These are phyloP conservation scores for Aphaenogaster floridana DNA, from an alignment of 1,140 invertebrate genomes.

Conservation along the genomic window DNA sequence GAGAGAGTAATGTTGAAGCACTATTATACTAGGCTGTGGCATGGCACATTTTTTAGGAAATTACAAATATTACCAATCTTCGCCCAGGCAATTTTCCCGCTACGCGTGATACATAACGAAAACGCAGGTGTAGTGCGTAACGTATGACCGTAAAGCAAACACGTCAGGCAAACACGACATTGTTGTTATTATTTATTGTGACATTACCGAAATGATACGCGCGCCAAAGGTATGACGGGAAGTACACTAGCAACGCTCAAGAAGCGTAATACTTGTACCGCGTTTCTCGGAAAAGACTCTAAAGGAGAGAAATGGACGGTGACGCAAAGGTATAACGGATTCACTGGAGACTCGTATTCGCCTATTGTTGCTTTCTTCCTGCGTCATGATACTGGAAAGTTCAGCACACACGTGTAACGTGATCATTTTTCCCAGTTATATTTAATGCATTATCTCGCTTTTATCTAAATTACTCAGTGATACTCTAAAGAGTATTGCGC, in stretches of 20 bases:
- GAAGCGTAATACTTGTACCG: constrained; percentile 20
- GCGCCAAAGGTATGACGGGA: not conserved
- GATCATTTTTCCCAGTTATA: constrained; percentile 37
- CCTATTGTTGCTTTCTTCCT: constrained; percentile 9
- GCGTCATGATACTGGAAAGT: constrained; percentile 10
- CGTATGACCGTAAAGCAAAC: not conserved
- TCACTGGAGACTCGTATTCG: constrained; percentile 30
- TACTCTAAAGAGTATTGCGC: not conserved
- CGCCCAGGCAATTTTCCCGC: not conserved
- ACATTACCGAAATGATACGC: constrained; percentile 11
- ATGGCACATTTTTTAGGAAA: not conserved
- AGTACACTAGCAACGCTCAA: not conserved
- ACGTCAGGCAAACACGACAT: constrained; percentile 7
- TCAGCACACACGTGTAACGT: constrained; percentile 19
- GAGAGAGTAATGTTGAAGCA: not conserved
- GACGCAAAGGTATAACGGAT: constrained; percentile 35
- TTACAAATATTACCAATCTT: not conserved
- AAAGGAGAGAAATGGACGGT: constrained; percentile 47
- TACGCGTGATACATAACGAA: not conserved
- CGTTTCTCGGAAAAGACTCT: constrained; percentile 22
- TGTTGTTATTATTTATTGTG: constrained; percentile 38
- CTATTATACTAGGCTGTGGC: not conserved
- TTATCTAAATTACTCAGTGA: constrained; percentile 17
- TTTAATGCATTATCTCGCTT: constrained; percentile 43
- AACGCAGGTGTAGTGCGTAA: not conserved